phyloP scores from a whole-genome alignment of 1,140 invertebrate genomes.

The Caenorhabditis brenneri region DNA sequence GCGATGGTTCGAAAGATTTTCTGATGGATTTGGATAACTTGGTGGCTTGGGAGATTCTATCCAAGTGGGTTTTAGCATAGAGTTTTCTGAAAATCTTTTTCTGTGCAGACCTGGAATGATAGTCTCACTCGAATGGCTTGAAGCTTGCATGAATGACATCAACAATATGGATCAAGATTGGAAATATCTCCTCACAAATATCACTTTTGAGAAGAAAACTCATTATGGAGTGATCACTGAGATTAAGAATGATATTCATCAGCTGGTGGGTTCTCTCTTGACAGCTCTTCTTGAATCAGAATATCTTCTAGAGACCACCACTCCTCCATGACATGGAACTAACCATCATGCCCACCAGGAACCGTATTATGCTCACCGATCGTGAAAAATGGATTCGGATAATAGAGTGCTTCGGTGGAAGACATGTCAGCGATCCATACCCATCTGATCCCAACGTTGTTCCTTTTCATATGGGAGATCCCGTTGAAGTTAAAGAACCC shows the following conservation, averaged over 20 bases:
- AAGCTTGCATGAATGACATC: neutral
- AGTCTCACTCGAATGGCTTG: neutral
- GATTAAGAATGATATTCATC: slow-evolving; percentile 18
- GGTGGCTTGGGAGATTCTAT: neutral
- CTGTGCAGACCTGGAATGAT: neutral
- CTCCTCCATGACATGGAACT: neutral
- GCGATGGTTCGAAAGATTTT: neutral
- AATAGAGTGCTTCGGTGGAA: neutral
- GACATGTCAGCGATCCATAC: neutral
- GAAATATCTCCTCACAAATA: neutral
- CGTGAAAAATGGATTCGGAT: neutral
- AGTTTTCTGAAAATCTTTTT: neutral
- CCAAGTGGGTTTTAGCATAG: neutral
- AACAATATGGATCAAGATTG: neutral
- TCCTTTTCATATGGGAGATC: neutral
- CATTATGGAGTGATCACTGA: neutral
- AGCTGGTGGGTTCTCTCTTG: neutral
- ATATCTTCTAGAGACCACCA: neutral
- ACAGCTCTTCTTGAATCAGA: neutral
- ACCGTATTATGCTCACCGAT: neutral
- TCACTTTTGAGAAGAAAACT: neutral
- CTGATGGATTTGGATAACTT: neutral
- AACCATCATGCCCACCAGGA: neutral
- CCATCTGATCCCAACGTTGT: neutral
- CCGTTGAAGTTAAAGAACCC: too few species aligned